Conservation (phyloP, 64 coral and sea anemone genomes). For the Stichodactyla helianthus region DNA sequence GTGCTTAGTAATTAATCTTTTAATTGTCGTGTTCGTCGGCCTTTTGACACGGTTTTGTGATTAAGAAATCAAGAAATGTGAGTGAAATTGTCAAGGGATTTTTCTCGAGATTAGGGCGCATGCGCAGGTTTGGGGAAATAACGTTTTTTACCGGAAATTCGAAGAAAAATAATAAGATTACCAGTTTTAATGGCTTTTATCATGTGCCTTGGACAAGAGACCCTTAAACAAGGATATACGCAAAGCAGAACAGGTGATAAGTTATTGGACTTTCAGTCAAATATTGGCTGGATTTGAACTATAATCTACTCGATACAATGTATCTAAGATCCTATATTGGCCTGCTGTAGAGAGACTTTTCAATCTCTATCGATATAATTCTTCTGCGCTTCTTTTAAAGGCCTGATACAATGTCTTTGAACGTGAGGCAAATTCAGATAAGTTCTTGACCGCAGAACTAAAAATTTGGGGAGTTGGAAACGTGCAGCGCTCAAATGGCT, state of each 20-base stretch:
- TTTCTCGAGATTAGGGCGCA: not conserved
- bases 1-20: no score
- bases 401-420: no score
- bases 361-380: not conserved
- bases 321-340: not conserved
- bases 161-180: not conserved
- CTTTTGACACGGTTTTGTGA: no score
- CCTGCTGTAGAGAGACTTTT: no score
- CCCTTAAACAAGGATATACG: not conserved
- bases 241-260: not conserved
- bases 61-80: no score
- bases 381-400: not conserved
- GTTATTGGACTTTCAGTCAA: not conserved
- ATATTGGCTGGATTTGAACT: not conserved
- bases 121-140: not conserved
- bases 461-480: no score
- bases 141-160: not conserved
- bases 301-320: not conserved
- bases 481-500: no score
- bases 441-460: no score
- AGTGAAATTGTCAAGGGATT: no score
- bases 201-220: not conserved
- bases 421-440: no score
- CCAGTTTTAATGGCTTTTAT: not conserved
- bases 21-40: no score